Evolutionary conservation across 2,888 invertebrate species (phyloP).

Genomic region (Drosophila austrosaltans): DNA sequence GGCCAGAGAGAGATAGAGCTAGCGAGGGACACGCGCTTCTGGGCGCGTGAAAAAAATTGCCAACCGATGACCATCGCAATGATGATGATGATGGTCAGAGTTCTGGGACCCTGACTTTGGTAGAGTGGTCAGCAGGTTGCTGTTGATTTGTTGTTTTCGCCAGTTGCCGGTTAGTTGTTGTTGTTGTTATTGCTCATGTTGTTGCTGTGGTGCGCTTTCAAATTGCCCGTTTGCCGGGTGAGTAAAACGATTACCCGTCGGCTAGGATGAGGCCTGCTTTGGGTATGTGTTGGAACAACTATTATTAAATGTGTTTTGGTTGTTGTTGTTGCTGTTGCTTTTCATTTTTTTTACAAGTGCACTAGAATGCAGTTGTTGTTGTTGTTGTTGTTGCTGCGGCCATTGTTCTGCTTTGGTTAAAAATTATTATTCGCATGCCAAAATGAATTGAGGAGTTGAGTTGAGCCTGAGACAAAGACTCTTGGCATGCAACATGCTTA

Average conservation of each 20-base stretch:
- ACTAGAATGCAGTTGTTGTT: slow-evolving; percentile 29
- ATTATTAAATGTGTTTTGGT: slow-evolving; percentile 70
- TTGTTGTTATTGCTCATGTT: slow-evolving; percentile 38
- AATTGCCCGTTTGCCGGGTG: slow-evolving; percentile 68
- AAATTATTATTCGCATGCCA: slow-evolving; percentile 79
- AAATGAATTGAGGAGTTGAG: slow-evolving; percentile 69
- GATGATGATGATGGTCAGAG: slow-evolving; percentile 25
- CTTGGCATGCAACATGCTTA: slow-evolving; percentile 75
- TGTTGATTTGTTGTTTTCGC: slow-evolving; percentile 62
- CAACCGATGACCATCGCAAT: slow-evolving; percentile 42
- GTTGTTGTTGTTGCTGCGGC: slow-evolving; percentile 52
- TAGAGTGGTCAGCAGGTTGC: slow-evolving; percentile 70
- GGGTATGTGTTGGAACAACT: slow-evolving; percentile 77
- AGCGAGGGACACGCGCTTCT: slow-evolving; percentile 46
- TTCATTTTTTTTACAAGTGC: slow-evolving; percentile 30
- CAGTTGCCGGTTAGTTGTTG: slow-evolving; percentile 38
- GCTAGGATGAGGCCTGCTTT: slow-evolving; percentile 64
- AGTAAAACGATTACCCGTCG: slow-evolving; percentile 80
- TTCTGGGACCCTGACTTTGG: slow-evolving; percentile 25
- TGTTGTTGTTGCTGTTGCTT: slow-evolving; percentile 38
- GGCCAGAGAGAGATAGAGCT: not conserved
- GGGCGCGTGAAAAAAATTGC: slow-evolving; percentile 48
- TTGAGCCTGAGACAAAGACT: slow-evolving; percentile 45
- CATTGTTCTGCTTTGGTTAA: slow-evolving; percentile 73
- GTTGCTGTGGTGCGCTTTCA: slow-evolving; percentile 50